Evolutionary conservation across 2,888 invertebrate genomes (phyloP), one percentile per base, ranked within the genome.

Genomic region (Ametastegia equiseti): DNA sequence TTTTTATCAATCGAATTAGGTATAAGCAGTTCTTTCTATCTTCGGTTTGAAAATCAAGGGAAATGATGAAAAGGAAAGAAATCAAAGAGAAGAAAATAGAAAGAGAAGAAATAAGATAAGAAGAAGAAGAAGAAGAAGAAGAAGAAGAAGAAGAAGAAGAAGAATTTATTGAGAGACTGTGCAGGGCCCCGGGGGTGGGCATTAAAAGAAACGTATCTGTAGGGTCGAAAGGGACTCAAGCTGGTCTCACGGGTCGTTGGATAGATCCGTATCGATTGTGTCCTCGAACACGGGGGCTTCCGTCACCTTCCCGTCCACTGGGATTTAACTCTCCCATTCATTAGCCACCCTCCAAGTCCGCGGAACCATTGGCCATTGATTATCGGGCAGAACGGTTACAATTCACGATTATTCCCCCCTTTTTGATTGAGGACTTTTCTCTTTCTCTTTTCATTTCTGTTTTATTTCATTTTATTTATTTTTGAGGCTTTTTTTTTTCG

Each of bases 241-340:
- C 27, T 75, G 19, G 23, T 36, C 75, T 75, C 75, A 75, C 75
- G 75, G 75, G 36, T 75, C 75, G 75, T 36, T 19, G 75, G 54
- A 39, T 75, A 45, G 54, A 75, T 75, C 75, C 75, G 19, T 23
- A 75, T 75, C 75, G 75, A 75, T 75, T 54, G n/a, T 19, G 33
- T 75, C 33, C 54, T 54, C 75, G 75, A 75, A 47, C 13, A 39
- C 36, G 54, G 13, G 54, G 54, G 54, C 33, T 75, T 75, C 50
- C 75, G 54, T 75, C 75, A 54, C 75, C 54, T 75, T 36, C 5
- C n/a, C 23, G 33, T 54, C 75, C 75, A 33, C 27, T 23, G 75
- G 75, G 75, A 75, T 54, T 54, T 3, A 54, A 36, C 75, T 75
- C 54, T 75, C 54, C 33, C 75, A 75, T 23, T 75, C 54, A 54